Percentiles rank a stretch among this genome's conserved stretches.
Evolutionary conservation across 2,797 vertebrate genomes (phyloP).

Genomic region (Denticeps clupeoides): DNA sequence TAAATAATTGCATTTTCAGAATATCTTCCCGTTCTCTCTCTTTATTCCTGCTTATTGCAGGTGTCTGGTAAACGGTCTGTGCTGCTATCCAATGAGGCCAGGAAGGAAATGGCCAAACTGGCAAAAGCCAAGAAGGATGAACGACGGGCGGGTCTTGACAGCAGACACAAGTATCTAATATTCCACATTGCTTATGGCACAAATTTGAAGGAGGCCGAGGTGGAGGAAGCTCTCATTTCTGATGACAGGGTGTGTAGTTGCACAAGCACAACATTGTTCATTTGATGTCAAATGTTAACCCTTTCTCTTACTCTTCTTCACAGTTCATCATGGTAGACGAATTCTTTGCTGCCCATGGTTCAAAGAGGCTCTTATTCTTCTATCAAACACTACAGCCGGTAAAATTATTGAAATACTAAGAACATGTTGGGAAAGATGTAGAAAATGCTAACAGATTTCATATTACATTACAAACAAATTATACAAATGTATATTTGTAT

Average conservation of each 20-base stretch:
- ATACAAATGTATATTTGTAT: no score
- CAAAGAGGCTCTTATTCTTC: constrained; percentile 68
- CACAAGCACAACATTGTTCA: not conserved
- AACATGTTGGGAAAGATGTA: no score
- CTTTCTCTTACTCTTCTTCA: not conserved
- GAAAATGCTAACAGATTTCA: no score
- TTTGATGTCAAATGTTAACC: not conserved
- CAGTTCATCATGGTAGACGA: constrained; percentile 63
- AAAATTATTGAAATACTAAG: not conserved
- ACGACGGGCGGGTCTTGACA: constrained; percentile 56
- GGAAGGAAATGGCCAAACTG: constrained; percentile 55
- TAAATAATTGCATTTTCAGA: not conserved
- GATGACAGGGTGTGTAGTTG: constrained; percentile 59
- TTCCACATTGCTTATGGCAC: constrained; percentile 49
- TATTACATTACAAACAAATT: no score
- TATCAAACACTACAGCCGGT: constrained; percentile 58
- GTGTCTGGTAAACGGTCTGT: constrained; percentile 42
- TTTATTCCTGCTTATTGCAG: constrained; percentile 36
- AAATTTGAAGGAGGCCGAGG: constrained; percentile 49
- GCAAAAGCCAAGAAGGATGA: constrained; percentile 55
- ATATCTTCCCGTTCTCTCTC: not conserved
- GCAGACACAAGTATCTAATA: constrained; percentile 60
- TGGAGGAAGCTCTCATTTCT: constrained; percentile 61
- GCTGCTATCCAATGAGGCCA: constrained; percentile 54
- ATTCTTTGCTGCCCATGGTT: constrained; percentile 60